Evolutionary conservation across 2,113 vertebrate genomes (phyloP).

Genomic region (Myiopsitta monachus): DNA sequence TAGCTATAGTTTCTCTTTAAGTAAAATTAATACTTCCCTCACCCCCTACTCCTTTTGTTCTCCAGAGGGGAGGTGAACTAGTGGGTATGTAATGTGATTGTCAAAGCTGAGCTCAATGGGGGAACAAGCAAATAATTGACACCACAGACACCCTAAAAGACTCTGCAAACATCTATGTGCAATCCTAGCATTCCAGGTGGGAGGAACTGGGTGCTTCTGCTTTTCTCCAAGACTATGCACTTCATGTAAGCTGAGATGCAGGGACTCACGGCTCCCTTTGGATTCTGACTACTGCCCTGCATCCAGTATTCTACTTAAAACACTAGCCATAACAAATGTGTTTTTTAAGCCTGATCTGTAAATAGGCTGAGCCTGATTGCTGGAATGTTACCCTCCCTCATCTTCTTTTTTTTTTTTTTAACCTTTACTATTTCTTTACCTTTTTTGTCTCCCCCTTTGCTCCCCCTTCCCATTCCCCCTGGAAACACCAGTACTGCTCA

Average conservation of each 20-base stretch:
- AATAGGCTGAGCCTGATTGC: not conserved
- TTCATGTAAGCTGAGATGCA: not conserved
- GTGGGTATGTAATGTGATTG: not conserved
- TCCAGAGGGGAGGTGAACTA: not conserved
- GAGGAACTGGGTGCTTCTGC: not conserved
- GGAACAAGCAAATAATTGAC: not conserved
- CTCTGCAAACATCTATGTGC: not conserved
- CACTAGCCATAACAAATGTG: not conserved
- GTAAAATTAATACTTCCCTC: accelerated
- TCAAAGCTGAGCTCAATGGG: not conserved
- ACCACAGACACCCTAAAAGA: not conserved
- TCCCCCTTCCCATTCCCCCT: accelerated
- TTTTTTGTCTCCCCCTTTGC: not conserved
- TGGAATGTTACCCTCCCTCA: not conserved
- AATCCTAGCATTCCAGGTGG: accelerated
- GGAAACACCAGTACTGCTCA: not conserved
- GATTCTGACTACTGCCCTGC: not conserved
- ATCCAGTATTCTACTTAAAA: not conserved
- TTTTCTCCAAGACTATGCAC: accelerated
- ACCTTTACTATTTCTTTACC: not conserved
- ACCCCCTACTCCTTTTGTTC: not conserved
- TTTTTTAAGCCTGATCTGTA: not conserved
- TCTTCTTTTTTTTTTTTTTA: not conserved
- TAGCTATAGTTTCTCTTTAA: not conserved
- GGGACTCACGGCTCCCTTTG: not conserved